Conservation (phyloP, 2,888 invertebrate genomes). For the Sinohyriopsis cumingii region DNA sequence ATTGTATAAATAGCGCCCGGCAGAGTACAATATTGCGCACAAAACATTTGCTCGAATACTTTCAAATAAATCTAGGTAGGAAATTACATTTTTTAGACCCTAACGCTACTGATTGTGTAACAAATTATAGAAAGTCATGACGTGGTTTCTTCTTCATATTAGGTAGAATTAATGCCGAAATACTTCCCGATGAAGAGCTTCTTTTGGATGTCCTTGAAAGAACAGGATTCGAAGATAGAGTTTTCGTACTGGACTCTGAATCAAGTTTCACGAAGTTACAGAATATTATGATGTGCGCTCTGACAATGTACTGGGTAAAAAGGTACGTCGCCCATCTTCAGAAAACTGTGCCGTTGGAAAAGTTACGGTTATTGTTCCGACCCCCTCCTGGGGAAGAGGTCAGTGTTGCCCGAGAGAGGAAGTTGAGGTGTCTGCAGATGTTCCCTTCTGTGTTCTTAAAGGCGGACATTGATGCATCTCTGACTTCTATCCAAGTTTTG, state of each 20-base stretch:
- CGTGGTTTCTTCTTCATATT: conserved; percentile 1
- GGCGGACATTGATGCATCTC: neutral
- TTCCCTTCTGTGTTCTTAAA: conserved; percentile 26
- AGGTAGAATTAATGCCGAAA: conserved; percentile 44
- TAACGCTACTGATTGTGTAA: too few relatives aligned
- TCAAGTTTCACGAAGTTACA: conserved; percentile 42
- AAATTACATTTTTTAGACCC: too few relatives aligned
- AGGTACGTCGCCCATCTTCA: conserved; percentile 43
- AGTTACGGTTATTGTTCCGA: conserved; percentile 26
- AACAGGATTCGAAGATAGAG: conserved; percentile 3
- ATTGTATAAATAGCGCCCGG: too few relatives aligned
- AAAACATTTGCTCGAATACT: too few relatives aligned
- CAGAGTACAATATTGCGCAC: too few relatives aligned
- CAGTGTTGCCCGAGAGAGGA: conserved; percentile 23
- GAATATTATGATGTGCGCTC: conserved; percentile 31
- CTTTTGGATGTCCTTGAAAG: conserved; percentile 10
- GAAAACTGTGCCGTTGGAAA: conserved; percentile 16
- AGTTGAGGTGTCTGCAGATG: conserved; percentile 35
- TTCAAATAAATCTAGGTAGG: too few relatives aligned
- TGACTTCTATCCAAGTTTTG: too few relatives aligned
- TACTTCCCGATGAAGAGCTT: conserved; percentile 30
- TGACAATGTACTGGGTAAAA: conserved; percentile 52
- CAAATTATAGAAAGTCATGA: too few relatives aligned
- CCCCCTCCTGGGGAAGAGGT: conserved; percentile 34
- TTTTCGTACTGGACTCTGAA: conserved; percentile 23